Percentiles rank a stretch among this genome's conserved stretches.
Evolutionary conservation across 2,113 vertebrate species (phyloP).

Genomic region (Pterocles gutturalis): DNA sequence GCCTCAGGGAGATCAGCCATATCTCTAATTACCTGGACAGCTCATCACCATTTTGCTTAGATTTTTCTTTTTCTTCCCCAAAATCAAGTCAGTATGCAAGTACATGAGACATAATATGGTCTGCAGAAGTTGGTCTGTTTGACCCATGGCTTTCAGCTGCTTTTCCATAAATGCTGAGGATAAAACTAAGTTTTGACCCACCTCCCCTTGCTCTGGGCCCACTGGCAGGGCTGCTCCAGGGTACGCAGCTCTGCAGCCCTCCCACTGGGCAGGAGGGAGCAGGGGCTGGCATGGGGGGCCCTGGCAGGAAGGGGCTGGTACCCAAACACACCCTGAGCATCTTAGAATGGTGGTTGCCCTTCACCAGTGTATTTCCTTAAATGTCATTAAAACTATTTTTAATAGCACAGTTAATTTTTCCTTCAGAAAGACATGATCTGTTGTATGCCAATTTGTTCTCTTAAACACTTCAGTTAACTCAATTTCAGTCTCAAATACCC

Average conservation of each 20-base stretch:
- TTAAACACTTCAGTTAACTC: not conserved
- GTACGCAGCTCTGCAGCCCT: accelerated
- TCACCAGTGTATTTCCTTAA: not conserved
- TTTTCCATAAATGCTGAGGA: not conserved
- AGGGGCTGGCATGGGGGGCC: accelerated
- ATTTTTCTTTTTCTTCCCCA: not conserved
- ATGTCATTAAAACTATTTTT: not conserved
- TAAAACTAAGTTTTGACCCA: accelerated
- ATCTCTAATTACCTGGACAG: not conserved
- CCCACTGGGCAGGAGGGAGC: too few species aligned
- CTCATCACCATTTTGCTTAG: not conserved
- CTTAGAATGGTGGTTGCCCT: not conserved
- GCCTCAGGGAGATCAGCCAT: not conserved
- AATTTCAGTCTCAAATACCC: not conserved
- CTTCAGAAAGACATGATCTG: not conserved
- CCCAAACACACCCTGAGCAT: not conserved
- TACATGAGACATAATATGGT: accelerated
- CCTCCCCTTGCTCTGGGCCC: accelerated
- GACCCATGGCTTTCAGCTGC: not conserved
- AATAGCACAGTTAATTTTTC: not conserved
- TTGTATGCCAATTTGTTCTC: not conserved
- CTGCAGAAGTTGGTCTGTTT: not conserved
- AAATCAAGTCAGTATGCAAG: accelerated
- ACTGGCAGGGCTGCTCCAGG: accelerated
- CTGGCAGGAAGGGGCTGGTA: too few species aligned